Evolutionary conservation across 2,113 vertebrate genomes (phyloP), one percentile per base, ranked within the genome.

Genomic region (Picathartes gymnocephalus): DNA sequence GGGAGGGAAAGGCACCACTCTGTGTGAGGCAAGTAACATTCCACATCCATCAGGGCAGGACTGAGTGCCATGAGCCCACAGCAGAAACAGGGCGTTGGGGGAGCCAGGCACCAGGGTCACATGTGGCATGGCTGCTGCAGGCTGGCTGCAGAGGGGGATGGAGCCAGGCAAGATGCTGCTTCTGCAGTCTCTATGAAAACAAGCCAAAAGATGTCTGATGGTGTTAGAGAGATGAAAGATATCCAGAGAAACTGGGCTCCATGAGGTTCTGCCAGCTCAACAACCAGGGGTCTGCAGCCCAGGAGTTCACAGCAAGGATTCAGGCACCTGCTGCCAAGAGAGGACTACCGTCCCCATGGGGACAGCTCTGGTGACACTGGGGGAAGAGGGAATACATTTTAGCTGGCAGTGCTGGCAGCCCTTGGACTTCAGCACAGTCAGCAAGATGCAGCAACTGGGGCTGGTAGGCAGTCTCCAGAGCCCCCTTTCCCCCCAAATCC

Each of bases 41-140:
- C 31, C 28, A 6, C 6, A 4, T n/a, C 56, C 33, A 3, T 5
- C 39, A 3, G 0, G 5, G 71, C 25, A 20, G 42, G 35, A 54
- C 11, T 5, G 1, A 3, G 53, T 11, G 9, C 47, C 6, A 0
- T 1, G 28, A 11, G 13, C 27, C 53, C 13, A 19, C 1, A 6
- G n/a, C 15, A 39, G 22, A 60, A 51, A 6, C 17, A 18, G 6
- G 3, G 8, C 21, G 4, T 0, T 7, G 2, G 33, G 13, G 13
- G 24, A 50, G 57, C 45, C 6, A 24, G 2, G 4, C 42, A 9
- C 33, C 17, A 7, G 2, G 2, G 56, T 44, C 15, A 7, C 4
- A 0, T 0, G 3, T 31, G 40, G 37, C 6, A 4, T 2, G 15
- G 58, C 68, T 42, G 11, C 60, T 37, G 50, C 50, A 16, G 37